Evolutionary conservation across 2,113 vertebrate species (phyloP), one percentile per base, ranked within the genome.

Genomic region (Peromyscus maniculatus): DNA sequence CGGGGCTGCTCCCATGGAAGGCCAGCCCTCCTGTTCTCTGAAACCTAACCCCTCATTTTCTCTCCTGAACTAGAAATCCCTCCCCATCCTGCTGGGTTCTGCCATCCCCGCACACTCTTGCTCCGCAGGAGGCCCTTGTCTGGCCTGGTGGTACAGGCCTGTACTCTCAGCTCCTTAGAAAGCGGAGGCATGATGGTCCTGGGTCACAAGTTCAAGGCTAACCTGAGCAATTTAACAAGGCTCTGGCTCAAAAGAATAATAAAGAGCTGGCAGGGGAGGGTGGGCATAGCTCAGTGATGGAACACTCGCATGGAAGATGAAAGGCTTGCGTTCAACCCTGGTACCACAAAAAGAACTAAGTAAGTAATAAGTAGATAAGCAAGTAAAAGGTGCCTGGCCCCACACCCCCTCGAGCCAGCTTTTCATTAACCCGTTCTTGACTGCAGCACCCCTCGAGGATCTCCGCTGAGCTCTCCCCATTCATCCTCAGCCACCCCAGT

Each of bases 401-500:
- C 26, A 9, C 7, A 1, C 12, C 10, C 46, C 10, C n/a, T 59
- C 46, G 57, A 57, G 74, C 28, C 74, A 5, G 55, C 1, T 7
- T 57, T n/a, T 87, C 52, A 17, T 10, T 0, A 2, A 10, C 52
- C 28, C 13, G 5, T 31, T 10, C 66, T 43, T 67, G n/a, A 19
- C 36, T 46, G 72, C 4, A 7, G 77, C 22, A 12, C 4, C 12
- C 17, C 87, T 71, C 88, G 26, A 2, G 72, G 55, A 52, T 59
- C 3, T 6, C 9, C 0, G 26, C 31, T 19, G 7, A 4, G 7
- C 59, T 43, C 12, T 69, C 64, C 21, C 1, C 3, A 69, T 8
- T 36, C 7, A 33, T 36, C 83, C 28, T 24, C 66, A 3, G 0
- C 36, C 55, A 43, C 79, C 21, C 10, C 3, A 1, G 43, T 52